Percentiles rank a stretch among this genome's conserved stretches.
Conservation (phyloP, 1,140 invertebrate species). For the Trachelipus rathkii region DNA sequence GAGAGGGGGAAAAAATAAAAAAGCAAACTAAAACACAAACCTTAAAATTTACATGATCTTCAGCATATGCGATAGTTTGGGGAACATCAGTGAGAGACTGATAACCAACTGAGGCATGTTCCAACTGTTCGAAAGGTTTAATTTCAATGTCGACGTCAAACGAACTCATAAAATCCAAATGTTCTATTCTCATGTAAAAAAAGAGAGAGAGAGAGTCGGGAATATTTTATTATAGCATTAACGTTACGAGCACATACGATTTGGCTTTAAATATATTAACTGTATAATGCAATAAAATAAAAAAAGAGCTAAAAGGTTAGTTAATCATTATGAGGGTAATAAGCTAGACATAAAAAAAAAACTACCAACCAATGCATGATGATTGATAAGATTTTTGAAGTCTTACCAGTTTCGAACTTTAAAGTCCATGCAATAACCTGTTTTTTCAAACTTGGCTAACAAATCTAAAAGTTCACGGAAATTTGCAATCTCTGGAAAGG, state of each 20-base stretch:
- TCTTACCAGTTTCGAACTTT: conserved; percentile 90
- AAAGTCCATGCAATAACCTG: conserved; percentile 89
- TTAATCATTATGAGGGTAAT: too few species aligned
- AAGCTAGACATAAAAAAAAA: too few species aligned
- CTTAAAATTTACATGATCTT: conserved; percentile 60
- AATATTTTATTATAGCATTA: not conserved
- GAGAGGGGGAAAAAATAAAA: conserved; percentile 23
- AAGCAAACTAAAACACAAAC: conserved; percentile 52
- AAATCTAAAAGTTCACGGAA: conserved; percentile 95
- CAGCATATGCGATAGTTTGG: conserved; percentile 67
- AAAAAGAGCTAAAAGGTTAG: too few species aligned
- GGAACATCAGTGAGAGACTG: conserved; percentile 95
- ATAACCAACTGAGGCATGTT: conserved; percentile 90
- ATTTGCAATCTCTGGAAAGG: conserved; percentile 75
- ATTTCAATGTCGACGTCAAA: conserved; percentile 66
- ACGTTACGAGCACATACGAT: not conserved
- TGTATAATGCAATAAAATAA: conserved; percentile 20
- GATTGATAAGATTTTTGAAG: conserved; percentile 95
- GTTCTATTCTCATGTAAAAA: conserved; percentile 58
- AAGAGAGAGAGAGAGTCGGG: not conserved
- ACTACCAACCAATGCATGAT: conserved; percentile 75
- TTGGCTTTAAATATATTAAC: conserved; percentile 17
- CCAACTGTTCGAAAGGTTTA: conserved; percentile 76
- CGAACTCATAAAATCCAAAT: conserved; percentile 87
- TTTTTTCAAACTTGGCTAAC: conserved; percentile 89